These are phyloP conservation scores for Conomelus anceps DNA, from an alignment of 2,888 invertebrate genomes.

Conservation along the genomic window DNA sequence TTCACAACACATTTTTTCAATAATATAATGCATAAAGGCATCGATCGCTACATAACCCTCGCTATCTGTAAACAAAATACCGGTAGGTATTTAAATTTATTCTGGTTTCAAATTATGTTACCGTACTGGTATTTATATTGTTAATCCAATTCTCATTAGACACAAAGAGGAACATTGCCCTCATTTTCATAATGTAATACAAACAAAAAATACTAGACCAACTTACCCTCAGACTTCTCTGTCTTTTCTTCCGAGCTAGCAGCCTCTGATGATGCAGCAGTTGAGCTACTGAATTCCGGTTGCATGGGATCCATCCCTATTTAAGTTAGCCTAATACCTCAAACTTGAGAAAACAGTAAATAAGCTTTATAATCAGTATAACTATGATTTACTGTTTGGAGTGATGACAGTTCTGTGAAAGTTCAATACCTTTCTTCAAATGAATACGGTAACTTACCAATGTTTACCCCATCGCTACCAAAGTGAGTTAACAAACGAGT, in stretches of 20 bases:
- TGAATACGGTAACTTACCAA: too few species aligned
- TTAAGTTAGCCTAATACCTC: neutral
- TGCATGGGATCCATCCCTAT: neutral
- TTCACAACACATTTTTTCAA: too few species aligned
- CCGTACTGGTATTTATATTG: neutral
- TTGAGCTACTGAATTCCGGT: neutral
- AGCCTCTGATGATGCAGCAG: neutral
- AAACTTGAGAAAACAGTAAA: neutral
- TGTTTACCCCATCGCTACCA: neutral
- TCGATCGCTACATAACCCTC: too few species aligned
- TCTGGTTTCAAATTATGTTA: neutral
- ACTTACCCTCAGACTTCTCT: neutral
- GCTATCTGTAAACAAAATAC: too few species aligned
- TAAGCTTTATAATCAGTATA: neutral
- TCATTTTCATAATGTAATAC: neutral
- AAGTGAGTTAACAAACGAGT: too few species aligned
- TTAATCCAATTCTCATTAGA: neutral
- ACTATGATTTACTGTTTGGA: too few species aligned
- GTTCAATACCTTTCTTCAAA: too few species aligned
- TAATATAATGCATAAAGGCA: too few species aligned
- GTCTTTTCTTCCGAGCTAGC: neutral
- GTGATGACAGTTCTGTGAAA: too few species aligned
- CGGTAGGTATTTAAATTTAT: too few species aligned
- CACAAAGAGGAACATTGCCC: neutral
- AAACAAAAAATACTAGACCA: neutral